Evolutionary conservation across 2,113 vertebrate species (phyloP).

Genomic region (Sclerurus mexicanus): DNA sequence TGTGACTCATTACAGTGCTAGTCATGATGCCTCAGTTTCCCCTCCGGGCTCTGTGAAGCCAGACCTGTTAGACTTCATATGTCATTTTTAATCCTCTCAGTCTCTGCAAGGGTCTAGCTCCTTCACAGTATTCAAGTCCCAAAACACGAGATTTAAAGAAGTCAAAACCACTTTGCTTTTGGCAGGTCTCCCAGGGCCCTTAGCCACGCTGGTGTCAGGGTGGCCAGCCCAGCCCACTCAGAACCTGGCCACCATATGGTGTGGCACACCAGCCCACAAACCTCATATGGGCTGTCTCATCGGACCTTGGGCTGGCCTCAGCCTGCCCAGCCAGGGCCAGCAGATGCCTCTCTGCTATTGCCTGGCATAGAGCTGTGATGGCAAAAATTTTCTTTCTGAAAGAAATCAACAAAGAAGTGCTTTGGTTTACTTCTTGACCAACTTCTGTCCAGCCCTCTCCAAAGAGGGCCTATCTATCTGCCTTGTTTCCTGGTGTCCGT

Average conservation of each 20-base stretch:
- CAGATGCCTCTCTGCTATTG: not conserved
- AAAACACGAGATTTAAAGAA: not conserved
- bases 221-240: not conserved
- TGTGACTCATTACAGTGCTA: not conserved
- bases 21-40: not conserved
- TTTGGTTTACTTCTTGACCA: not conserved
- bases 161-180: not conserved
- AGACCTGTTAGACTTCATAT: not conserved
- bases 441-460: not conserved
- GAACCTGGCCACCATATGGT: rapidly evolving
- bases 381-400: not conserved
- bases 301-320: not conserved
- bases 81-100: not conserved
- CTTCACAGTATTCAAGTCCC: not conserved
- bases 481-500: rapidly evolving
- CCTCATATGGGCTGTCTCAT: not conserved
- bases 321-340: not conserved
- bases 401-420: not conserved
- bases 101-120: not conserved
- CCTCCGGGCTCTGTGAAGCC: not conserved
- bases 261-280: not conserved
- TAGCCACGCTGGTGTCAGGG: not conserved
- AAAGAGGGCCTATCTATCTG: not conserved
- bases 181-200: not conserved
- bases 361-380: not conserved